phyloP scores from a whole-genome alignment of 2,113 vertebrate species.

The Pandion haliaetus region DNA sequence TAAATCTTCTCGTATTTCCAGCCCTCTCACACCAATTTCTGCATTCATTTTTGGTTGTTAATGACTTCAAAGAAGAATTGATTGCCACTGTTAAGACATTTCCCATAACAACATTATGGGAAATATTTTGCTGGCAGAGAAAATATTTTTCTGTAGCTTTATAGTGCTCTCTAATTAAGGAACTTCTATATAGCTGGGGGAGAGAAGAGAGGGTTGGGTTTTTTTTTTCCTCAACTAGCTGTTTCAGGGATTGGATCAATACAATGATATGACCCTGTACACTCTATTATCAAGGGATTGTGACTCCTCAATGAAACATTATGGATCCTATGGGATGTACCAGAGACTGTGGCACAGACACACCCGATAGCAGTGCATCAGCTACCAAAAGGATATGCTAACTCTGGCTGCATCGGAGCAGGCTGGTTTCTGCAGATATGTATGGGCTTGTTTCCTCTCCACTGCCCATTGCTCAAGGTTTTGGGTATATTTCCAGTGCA shows the following conservation, averaged over 20 bases:
- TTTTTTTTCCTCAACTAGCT: not conserved
- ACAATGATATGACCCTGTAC: not conserved
- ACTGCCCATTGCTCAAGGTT: not conserved
- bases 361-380: not conserved
- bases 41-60: not conserved
- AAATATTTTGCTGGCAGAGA: not conserved
- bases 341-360: not conserved
- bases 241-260: not conserved
- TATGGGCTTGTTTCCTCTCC: not conserved
- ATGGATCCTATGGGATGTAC: not conserved
- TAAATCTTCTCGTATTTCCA: not conserved
- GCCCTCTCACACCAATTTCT: not conserved
- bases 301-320: not conserved
- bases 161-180: not conserved
- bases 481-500: not conserved
- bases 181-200: not conserved
- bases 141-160: not conserved
- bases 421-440: not conserved
- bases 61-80: constrained; percentile 7
- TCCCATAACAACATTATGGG: not conserved
- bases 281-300: not conserved
- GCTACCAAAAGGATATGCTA: not conserved
- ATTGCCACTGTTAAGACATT: constrained; percentile 7
- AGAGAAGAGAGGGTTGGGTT: not conserved
- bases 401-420: not conserved